A percentile compares a stretch with the other conserved stretches of the same genome.
Conservation (phyloP, 1,140 invertebrate genomes). For the Phthorimaea operculella region DNA sequence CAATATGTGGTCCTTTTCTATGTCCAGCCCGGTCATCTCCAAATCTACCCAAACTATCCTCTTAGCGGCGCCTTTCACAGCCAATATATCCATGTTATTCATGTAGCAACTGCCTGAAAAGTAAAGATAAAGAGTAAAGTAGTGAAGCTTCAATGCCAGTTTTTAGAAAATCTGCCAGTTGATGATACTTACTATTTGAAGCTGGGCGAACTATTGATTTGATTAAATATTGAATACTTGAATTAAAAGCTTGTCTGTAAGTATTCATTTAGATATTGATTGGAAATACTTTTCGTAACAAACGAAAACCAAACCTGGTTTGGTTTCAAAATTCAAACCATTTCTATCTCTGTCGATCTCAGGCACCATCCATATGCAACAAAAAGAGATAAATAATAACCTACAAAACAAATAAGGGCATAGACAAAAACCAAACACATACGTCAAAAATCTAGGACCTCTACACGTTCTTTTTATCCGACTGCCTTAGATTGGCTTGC, state of each 20-base stretch:
- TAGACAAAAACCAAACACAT: no score
- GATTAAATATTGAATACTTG: not conserved
- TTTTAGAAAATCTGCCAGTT: not conserved
- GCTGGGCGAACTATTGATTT: not conserved
- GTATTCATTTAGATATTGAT: not conserved
- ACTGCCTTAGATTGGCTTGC: no score
- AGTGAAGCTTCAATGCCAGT: not conserved
- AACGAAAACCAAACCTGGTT: not conserved
- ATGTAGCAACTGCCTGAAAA: not conserved
- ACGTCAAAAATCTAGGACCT: no score
- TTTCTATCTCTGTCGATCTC: no score
- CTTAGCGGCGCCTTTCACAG: constrained; percentile 22
- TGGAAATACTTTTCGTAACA: not conserved
- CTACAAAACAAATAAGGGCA: no score
- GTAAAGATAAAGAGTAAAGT: not conserved
- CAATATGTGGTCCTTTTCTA: constrained; percentile 82
- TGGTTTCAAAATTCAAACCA: no score
- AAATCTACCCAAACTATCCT: constrained; percentile 70
- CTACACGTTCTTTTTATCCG: no score
- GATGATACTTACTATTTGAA: not conserved
- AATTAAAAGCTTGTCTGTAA: not conserved
- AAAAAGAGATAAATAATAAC: no score
- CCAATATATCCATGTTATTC: not conserved
- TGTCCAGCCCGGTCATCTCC: constrained; percentile 83
- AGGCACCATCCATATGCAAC: no score